These are phyloP conservation scores for Macrostomum lignano DNA, from an alignment of 1,140 invertebrate genomes.

Conservation along the genomic window DNA sequence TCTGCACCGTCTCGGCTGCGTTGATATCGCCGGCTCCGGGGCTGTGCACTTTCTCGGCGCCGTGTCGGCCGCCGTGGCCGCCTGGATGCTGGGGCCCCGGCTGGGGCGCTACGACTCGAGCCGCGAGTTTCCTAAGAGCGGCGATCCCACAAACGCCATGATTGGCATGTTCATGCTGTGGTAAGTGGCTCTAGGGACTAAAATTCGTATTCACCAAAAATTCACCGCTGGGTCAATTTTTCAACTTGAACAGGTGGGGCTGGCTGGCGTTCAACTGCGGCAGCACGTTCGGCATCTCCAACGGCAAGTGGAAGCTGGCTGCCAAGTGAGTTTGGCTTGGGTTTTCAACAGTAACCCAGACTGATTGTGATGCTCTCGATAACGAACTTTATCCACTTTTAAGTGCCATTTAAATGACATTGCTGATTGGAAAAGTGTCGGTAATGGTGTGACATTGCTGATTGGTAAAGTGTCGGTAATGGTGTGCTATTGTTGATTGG, in stretches of 20 bases:
- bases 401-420: background rate
- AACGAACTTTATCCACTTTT: background rate
- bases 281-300: conserved; percentile 20
- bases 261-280: conserved; percentile 21
- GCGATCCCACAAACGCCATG: conserved; percentile 58
- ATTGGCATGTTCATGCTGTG: conserved; percentile 69
- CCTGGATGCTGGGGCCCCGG: conserved; percentile 57
- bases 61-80: conserved; percentile 46
- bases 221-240: background rate
- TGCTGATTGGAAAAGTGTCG: background rate
- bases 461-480: background rate
- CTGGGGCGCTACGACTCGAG: conserved; percentile 55
- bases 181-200: conserved; percentile 17
- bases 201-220: conserved; percentile 2
- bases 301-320: conserved; percentile 19
- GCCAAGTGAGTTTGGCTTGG: conserved; percentile 11
- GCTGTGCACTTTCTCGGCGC: conserved; percentile 62
- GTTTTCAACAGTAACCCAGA: background rate
- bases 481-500: background rate
- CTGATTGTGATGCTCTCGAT: background rate
- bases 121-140: conserved; percentile 24
- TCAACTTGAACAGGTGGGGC: conserved; percentile 14
- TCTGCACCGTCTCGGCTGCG: conserved; percentile 10
- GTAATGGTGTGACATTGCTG: background rate
- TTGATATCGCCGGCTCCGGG: conserved; percentile 41